Evolutionary conservation across 2,113 vertebrate species (phyloP).

Genomic region (Dinomys branickii): DNA sequence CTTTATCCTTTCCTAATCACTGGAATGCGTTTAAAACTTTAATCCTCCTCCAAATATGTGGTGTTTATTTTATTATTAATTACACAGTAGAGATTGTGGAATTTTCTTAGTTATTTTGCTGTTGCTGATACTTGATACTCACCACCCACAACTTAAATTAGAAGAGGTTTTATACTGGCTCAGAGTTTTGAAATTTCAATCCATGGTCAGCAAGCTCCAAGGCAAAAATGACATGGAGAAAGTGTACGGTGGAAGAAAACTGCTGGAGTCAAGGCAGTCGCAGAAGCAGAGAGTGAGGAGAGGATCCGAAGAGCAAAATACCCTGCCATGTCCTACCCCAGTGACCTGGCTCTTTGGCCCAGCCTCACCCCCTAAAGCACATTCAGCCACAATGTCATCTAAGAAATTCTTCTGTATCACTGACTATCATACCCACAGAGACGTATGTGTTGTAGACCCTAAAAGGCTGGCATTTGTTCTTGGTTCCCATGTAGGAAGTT

Average conservation of each 20-base stretch:
- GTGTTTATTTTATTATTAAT: neutral
- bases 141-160: neutral
- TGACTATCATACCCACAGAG: neutral
- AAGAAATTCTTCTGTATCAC: neutral
- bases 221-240: neutral
- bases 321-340: neutral
- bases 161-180: neutral
- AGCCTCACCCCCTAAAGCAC: neutral
- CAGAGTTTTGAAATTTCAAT: neutral
- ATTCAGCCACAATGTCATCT: neutral
- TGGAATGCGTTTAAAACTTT: neutral
- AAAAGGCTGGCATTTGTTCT: neutral
- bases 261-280: neutral
- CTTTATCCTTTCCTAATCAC: neutral
- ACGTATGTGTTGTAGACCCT: neutral
- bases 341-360: neutral
- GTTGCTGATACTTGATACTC: neutral
- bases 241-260: neutral
- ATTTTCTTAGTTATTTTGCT: neutral
- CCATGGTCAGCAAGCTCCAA: neutral
- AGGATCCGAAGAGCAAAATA: no score
- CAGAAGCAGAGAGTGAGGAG: neutral
- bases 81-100: neutral
- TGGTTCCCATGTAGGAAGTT: neutral
- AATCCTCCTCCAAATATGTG: neutral